Evolutionary conservation across 2,888 invertebrate genomes (phyloP).

Genomic region (Heliconius charithonia): DNA sequence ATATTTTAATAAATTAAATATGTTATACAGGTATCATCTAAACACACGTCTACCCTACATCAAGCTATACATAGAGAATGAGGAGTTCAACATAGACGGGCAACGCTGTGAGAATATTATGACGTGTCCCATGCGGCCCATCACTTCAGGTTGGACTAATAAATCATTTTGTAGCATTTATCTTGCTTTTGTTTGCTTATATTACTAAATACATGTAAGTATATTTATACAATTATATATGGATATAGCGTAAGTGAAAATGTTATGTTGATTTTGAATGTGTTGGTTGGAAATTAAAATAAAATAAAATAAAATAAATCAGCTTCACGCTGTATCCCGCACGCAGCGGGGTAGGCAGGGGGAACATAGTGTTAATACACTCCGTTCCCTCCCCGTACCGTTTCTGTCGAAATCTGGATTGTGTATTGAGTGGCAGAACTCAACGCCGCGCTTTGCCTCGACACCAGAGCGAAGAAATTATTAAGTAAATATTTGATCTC

Average conservation of each 20-base stretch:
- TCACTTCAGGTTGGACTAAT: conserved; percentile 87
- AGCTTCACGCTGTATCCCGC: too few species aligned
- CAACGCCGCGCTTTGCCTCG: too few species aligned
- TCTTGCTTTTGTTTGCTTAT: conserved; percentile 18
- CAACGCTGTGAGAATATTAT: conserved; percentile 97
- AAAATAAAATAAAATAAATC: too few species aligned
- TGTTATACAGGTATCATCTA: conserved; percentile 87
- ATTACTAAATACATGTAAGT: not conserved
- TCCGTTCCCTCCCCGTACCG: too few species aligned
- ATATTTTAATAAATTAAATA: not conserved
- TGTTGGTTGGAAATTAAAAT: not conserved
- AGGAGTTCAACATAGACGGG: conserved; percentile 96
- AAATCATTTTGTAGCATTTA: conserved; percentile 25
- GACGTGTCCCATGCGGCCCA: conserved; percentile 96
- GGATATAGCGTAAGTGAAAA: not conserved
- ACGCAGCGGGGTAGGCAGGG: too few species aligned
- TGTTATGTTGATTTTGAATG: not conserved
- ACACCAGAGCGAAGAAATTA: too few species aligned
- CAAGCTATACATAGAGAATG: conserved; percentile 95
- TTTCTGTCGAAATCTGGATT: too few species aligned
- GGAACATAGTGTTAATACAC: too few species aligned
- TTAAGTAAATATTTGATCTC: too few species aligned
- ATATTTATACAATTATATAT: not conserved
- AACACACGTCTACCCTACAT: conserved; percentile 95
- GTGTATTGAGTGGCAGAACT: too few species aligned